These are phyloP conservation scores for Loris lydekkerianus DNA, from an alignment of 2,797 vertebrate genomes.

Conservation along the genomic window DNA sequence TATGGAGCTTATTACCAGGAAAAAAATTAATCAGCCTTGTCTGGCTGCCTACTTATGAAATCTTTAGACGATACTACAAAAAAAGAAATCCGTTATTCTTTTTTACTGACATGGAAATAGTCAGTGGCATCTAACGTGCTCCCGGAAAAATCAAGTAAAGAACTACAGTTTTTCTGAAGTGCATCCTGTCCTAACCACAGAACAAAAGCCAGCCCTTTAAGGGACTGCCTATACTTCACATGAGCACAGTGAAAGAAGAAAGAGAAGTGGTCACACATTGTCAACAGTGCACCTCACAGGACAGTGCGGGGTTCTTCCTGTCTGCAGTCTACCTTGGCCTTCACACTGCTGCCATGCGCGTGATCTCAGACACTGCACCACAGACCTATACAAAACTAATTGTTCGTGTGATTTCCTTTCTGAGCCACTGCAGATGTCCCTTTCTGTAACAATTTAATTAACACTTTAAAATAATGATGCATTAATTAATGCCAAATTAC, in stretches of 20 bases:
- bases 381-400: constrained; percentile 84
- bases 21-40: constrained; percentile 67
- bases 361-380: constrained; percentile 61
- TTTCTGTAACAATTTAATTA: constrained; percentile 91
- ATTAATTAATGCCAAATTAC: constrained; percentile 92
- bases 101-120: constrained; percentile 14
- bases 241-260: neutral
- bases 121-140: constrained; percentile 16
- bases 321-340: constrained; percentile 38
- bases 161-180: neutral
- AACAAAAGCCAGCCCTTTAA: neutral
- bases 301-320: neutral
- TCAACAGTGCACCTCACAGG: neutral
- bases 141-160: constrained; percentile 26
- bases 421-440: constrained; percentile 87
- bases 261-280: neutral
- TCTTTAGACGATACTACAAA: neutral
- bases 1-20: constrained; percentile 76
- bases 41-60: constrained; percentile 25
- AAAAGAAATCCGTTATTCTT: constrained; percentile 34
- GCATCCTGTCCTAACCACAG: neutral
- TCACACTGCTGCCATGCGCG: constrained; percentile 22
- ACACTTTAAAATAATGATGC: constrained; percentile 90
- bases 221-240: neutral
- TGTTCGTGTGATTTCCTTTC: constrained; percentile 84